phyloP scores from a whole-genome alignment of 2,113 vertebrate genomes.

The Alaudala cheleensis region DNA sequence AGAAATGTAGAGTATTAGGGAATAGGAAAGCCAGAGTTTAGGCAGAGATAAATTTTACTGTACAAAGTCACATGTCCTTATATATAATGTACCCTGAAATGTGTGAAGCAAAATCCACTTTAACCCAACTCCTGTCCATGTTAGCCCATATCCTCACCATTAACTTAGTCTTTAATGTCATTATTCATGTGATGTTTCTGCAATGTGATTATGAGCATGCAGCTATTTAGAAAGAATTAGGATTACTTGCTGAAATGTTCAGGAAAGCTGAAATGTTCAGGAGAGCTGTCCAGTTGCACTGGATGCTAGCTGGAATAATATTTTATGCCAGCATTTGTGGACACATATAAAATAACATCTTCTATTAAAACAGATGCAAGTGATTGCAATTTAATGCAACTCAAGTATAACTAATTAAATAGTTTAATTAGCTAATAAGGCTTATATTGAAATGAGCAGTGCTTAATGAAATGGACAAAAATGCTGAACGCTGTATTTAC shows the following conservation, averaged over 20 bases:
- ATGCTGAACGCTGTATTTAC: constrained; percentile 24
- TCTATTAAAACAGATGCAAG: constrained; percentile 36
- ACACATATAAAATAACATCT: neutral
- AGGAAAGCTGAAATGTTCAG: neutral
- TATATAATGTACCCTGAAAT: neutral
- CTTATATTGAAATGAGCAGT: constrained; percentile 40
- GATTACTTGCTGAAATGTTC: neutral
- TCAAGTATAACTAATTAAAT: constrained; percentile 59
- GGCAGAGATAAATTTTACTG: neutral
- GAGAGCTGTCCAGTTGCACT: neutral
- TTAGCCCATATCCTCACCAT: neutral
- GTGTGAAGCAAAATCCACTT: constrained; percentile 23
- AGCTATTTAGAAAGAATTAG: neutral
- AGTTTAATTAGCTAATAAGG: constrained; percentile 59
- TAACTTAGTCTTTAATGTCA: neutral
- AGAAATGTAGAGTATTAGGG: neutral
- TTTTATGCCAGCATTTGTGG: neutral
- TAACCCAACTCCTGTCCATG: neutral
- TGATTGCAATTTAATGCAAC: constrained; percentile 47
- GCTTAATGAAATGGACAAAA: constrained; percentile 50
- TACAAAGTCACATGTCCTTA: neutral
- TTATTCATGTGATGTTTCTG: neutral
- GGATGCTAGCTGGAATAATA: neutral
- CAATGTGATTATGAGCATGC: constrained; percentile 7
- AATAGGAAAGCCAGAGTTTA: neutral